Percentiles rank a stretch among this genome's conserved stretches.
phyloP scores from a whole-genome alignment of 1,140 invertebrate species.

The Mylabris phalerata region DNA sequence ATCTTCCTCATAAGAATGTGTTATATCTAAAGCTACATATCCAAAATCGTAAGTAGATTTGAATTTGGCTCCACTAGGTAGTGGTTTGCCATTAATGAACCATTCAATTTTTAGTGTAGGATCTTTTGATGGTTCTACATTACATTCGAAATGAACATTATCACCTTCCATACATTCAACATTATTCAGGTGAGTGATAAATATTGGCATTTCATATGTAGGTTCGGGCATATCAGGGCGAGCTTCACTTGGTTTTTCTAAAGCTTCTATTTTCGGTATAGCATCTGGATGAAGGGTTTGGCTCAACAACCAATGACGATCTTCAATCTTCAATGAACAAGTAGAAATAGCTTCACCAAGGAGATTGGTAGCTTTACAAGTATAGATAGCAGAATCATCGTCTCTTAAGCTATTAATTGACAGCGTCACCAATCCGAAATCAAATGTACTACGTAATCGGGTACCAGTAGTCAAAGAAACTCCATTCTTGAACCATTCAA shows the following conservation, averaged over 20 bases:
- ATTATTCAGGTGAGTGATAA: conserved; percentile 86
- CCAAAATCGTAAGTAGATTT: conserved; percentile 87
- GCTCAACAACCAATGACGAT: conserved; percentile 76
- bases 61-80: conserved; percentile 72
- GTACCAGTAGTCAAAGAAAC: conserved; percentile 76
- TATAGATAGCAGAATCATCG: conserved; percentile 91
- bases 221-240: conserved; percentile 63
- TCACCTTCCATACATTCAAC: conserved; percentile 85
- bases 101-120: conserved; percentile 90
- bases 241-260: conserved; percentile 70
- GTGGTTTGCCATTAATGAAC: conserved; percentile 78
- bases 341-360: conserved; percentile 89
- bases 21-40: conserved; percentile 77
- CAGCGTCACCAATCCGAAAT: conserved; percentile 89
- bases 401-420: conserved; percentile 78
- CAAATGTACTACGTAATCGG: conserved; percentile 80
- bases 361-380: conserved; percentile 85
- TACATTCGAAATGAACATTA: conserved; percentile 89
- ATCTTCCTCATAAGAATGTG: conserved; percentile 76
- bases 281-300: conserved; percentile 89
- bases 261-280: conserved; percentile 72
- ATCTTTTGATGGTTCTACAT: conserved; percentile 89
- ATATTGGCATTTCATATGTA: conserved; percentile 76
- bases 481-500: conserved; percentile 92
- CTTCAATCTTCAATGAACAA: conserved; percentile 82